These are phyloP conservation scores for Cichlasoma orientale DNA, from an alignment of 2,797 vertebrate species.

Conservation along the genomic window DNA sequence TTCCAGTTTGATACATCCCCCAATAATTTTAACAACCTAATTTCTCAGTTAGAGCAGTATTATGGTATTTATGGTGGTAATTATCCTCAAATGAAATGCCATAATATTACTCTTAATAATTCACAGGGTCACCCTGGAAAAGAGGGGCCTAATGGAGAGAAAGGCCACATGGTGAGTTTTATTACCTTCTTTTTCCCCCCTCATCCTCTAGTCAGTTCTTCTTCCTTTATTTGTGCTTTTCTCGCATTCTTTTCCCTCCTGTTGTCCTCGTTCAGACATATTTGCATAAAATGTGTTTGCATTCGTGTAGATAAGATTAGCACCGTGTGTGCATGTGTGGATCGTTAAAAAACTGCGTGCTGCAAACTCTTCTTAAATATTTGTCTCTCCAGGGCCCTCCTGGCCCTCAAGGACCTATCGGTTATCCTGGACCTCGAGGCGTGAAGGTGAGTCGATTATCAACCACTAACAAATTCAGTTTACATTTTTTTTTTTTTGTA, in stretches of 20 bases:
- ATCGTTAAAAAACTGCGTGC: not conserved
- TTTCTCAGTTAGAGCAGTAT: slow-evolving; percentile 34
- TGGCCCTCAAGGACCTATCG: slow-evolving; percentile 95
- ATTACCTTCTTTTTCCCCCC: not conserved
- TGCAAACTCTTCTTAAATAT: slow-evolving; percentile 34
- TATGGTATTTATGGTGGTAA: slow-evolving; percentile 66
- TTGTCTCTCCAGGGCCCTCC: slow-evolving; percentile 86
- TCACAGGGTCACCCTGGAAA: slow-evolving; percentile 97
- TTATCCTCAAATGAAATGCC: slow-evolving; percentile 58
- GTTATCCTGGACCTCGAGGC: slow-evolving; percentile 94
- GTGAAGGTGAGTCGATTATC: slow-evolving; percentile 88
- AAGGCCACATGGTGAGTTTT: slow-evolving; percentile 88
- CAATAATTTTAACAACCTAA: slow-evolving; percentile 53
- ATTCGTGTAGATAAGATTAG: slow-evolving; percentile 27
- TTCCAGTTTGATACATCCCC: slow-evolving; percentile 40
- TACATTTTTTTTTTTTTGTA: not conserved
- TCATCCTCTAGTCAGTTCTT: not conserved
- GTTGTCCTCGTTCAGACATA: slow-evolving; percentile 27
- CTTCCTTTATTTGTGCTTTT: slow-evolving; percentile 1
- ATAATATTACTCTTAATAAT: slow-evolving; percentile 70
- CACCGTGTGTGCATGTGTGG: slow-evolving; percentile 1
- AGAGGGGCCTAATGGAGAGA: slow-evolving; percentile 94
- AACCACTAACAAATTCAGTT: not conserved
- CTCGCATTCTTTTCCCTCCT: not conserved
- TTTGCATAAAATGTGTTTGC: slow-evolving; percentile 49